Evolutionary conservation across 2,888 invertebrate species (phyloP), one percentile per base, ranked within the genome.

Genomic region (Campoplex capitator): DNA sequence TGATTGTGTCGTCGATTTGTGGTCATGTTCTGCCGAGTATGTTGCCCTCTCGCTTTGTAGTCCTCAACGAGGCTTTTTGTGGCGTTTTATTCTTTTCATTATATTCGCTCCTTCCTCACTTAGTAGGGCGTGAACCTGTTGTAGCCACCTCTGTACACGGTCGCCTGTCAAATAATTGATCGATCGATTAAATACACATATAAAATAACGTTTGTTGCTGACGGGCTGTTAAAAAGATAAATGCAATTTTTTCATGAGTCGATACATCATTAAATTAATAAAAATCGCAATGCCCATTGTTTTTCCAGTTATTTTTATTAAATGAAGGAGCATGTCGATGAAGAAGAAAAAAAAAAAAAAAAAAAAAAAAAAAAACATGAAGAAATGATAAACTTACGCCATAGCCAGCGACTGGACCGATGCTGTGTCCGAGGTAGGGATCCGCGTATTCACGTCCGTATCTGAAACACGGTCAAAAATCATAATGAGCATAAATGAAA

Each of bases 341-440:
- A n/a, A n/a, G n/a, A n/a, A n/a, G n/a, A n/a, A n/a, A n/a, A n/a
- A n/a, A n/a, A n/a, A n/a, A n/a, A n/a, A n/a, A n/a, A n/a, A n/a
- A n/a, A n/a, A n/a, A n/a, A n/a, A n/a, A n/a, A n/a, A n/a, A n/a
- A n/a, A 51, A 62, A 38, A 18, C 32, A 51, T 54, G 38, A 62
- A 13, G 56, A 71, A 68, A 84, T 51, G 68, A 28, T 81, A 82
- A 73, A 84, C 96, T 97, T 96, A 99, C 99, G 96, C 98, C 99
- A 95, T 99, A 99, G 94, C 99, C 98, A 91, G 99, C 97, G 93
- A 99, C 98, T 92, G 99, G 99, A 94, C 99, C 99, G 95, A 99
- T 98, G 90, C 98, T 97, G 95, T 99, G 99, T 91, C 98, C 98
- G 94, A 99, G 96, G 95, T 98, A 99, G 86, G 98, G 98, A 95